A percentile compares a stretch with the other conserved stretches of the same genome.
phyloP scores from a whole-genome alignment of 1,140 invertebrate genomes.

The Psilanteris sp. region DNA sequence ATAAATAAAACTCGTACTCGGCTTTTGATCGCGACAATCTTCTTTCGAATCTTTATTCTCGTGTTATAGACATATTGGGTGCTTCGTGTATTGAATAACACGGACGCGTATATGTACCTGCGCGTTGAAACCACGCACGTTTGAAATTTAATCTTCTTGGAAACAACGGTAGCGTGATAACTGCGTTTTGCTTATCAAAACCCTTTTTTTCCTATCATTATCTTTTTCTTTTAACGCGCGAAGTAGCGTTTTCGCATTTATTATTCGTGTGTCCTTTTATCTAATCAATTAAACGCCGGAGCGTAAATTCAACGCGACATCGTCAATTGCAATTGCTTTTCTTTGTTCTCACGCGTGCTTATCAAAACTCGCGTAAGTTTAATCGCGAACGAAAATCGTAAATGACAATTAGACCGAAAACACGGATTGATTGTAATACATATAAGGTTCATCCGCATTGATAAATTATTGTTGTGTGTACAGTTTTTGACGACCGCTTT shows the following conservation, averaged over 20 bases:
- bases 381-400: no score
- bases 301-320: constrained; percentile 1
- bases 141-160: constrained; percentile 65
- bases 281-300: constrained; percentile 42
- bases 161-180: constrained; percentile 61
- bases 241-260: constrained; percentile 41
- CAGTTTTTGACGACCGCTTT: no score
- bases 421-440: no score
- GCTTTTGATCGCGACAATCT: constrained; percentile 55
- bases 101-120: constrained; percentile 53
- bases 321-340: not conserved
- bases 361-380: no score
- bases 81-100: constrained; percentile 57
- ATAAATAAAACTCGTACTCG: constrained; percentile 45
- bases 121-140: constrained; percentile 58
- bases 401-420: no score
- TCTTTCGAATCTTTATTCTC: constrained; percentile 57
- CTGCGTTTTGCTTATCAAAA: constrained; percentile 62
- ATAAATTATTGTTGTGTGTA: no score
- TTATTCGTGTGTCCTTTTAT: constrained; percentile 52
- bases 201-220: constrained; percentile 14
- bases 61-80: constrained; percentile 57
- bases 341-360: not conserved
- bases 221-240: constrained; percentile 1
- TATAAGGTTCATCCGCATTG: no score